Percentiles rank a stretch among this genome's conserved stretches.
These are phyloP conservation scores for Lasioglossum pauxillum DNA, from an alignment of 2,888 invertebrate genomes.

Conservation along the genomic window DNA sequence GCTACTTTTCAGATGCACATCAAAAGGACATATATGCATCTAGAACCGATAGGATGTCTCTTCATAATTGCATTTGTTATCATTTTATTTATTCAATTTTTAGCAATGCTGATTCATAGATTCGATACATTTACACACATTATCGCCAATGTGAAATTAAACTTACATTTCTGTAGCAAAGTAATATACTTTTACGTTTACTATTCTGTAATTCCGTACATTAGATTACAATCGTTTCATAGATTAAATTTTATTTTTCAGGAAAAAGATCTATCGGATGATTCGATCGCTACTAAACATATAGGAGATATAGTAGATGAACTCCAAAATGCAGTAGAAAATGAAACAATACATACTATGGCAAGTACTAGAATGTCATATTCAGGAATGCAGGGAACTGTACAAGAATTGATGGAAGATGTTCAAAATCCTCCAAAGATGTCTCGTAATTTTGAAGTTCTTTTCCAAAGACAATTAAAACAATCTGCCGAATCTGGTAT, in stretches of 20 bases:
- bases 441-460: constrained; percentile 84
- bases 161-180: constrained; percentile 92
- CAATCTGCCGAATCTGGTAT: constrained; percentile 49
- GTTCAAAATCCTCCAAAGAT: constrained; percentile 93
- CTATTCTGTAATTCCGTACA: background rate
- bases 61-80: constrained; percentile 87
- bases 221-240: constrained; percentile 16
- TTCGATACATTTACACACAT: constrained; percentile 88
- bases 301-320: constrained; percentile 96
- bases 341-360: constrained; percentile 39
- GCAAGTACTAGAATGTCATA: constrained; percentile 73
- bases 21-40: constrained; percentile 84
- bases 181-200: constrained; percentile 83
- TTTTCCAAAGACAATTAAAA: constrained; percentile 74
- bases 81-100: constrained; percentile 87
- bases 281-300: constrained; percentile 89
- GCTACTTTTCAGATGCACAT: constrained; percentile 80
- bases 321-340: constrained; percentile 91
- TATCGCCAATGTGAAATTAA: constrained; percentile 95
- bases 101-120: constrained; percentile 88
- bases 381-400: constrained; percentile 93
- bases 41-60: constrained; percentile 88
- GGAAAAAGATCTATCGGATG: constrained; percentile 93
- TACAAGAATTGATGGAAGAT: constrained; percentile 94
- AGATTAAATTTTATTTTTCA: constrained; percentile 77